Percentiles rank a stretch among this genome's conserved stretches.
Evolutionary conservation across 2,113 vertebrate genomes (phyloP).

Genomic region (Nothobranchius kuhntae): DNA sequence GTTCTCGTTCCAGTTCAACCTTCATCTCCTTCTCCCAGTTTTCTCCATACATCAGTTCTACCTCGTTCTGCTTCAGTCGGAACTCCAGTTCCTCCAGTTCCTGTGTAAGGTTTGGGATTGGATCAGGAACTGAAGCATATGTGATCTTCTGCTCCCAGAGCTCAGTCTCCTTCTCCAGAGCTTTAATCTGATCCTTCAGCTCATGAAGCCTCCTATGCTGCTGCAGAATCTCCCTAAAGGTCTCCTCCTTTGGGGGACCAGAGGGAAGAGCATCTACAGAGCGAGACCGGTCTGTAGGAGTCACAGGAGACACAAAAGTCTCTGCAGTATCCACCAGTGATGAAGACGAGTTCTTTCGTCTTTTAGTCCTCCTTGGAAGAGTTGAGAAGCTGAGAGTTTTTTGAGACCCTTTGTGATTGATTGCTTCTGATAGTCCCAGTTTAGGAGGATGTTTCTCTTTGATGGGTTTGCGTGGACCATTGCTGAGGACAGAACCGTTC

Average conservation of each 20-base stretch:
- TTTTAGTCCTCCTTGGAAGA: constrained; percentile 24
- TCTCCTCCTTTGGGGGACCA: constrained; percentile 77
- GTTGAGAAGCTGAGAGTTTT: constrained; percentile 78
- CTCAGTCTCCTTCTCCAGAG: constrained; percentile 76
- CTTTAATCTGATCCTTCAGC: constrained; percentile 75
- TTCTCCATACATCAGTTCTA: constrained; percentile 77
- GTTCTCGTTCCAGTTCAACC: constrained; percentile 82
- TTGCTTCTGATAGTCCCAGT: constrained; percentile 65
- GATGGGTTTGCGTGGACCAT: constrained; percentile 61
- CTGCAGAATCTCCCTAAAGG: constrained; percentile 79
- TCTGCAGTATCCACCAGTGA: constrained; percentile 54
- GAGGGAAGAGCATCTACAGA: neutral
- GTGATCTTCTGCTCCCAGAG: constrained; percentile 62
- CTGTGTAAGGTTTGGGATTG: rapidly evolving
- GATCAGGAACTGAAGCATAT: constrained; percentile 1
- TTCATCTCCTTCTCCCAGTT: constrained; percentile 84
- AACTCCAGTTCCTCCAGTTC: constrained; percentile 69
- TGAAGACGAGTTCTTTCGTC: constrained; percentile 9
- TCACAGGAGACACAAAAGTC: constrained; percentile 26
- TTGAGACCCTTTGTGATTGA: constrained; percentile 70
- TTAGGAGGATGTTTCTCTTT: neutral
- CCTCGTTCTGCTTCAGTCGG: constrained; percentile 77
- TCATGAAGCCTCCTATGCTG: constrained; percentile 81
- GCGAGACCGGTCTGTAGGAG: constrained; percentile 3
- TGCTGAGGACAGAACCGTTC: constrained; percentile 82